Conservation (phyloP, 2,797 vertebrate species). For the Mionectes olivaceus region DNA sequence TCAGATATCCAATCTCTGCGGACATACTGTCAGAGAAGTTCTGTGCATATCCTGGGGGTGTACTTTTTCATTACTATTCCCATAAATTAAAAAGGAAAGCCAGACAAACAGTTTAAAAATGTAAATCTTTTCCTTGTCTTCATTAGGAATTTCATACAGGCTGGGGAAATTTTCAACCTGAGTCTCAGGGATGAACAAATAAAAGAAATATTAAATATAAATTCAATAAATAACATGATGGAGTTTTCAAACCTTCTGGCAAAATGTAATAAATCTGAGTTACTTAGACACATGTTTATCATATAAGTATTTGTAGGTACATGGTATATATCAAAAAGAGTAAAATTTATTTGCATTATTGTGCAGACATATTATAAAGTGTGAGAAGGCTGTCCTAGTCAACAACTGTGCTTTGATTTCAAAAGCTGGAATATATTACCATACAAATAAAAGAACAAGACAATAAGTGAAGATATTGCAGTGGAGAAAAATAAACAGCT, state of each 20-base stretch:
- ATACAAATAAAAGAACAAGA: neutral
- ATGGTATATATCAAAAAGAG: neutral
- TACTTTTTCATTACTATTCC: neutral
- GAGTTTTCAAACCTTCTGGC: neutral
- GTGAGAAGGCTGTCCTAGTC: slow-evolving; percentile 17
- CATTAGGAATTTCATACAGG: neutral
- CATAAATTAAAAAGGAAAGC: neutral
- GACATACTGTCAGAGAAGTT: neutral
- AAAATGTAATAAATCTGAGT: neutral
- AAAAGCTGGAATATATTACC: neutral
- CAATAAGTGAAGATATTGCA: neutral
- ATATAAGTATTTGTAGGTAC: neutral
- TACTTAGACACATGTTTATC: slow-evolving; percentile 5
- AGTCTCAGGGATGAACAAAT: neutral
- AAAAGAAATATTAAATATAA: neutral
- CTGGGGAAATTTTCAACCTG: neutral
- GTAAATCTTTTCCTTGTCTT: neutral
- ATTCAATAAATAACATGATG: neutral
- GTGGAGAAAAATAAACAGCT: slow-evolving; percentile 12
- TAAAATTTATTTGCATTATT: neutral
- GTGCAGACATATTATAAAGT: neutral
- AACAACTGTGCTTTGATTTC: slow-evolving; percentile 1
- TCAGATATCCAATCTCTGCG: neutral
- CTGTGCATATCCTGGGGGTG: neutral
- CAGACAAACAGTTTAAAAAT: neutral